Evolutionary conservation across 2,888 invertebrate species (phyloP).

Genomic region (Quadroppia sp.): DNA sequence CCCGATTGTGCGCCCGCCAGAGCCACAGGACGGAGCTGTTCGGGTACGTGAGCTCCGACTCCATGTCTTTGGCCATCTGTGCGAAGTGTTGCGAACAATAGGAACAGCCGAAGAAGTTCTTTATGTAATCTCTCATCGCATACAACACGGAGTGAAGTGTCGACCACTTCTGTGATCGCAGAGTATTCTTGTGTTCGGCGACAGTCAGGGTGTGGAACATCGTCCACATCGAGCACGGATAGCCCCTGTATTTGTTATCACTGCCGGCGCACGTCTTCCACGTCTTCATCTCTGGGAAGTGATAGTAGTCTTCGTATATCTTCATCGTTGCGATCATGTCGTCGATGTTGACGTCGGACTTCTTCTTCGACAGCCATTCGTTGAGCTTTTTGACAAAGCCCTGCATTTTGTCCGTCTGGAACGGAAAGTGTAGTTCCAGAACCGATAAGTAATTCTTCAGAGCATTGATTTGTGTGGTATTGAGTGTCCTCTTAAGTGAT

Average conservation of each 20-base stretch:
- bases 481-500: conserved; percentile 64
- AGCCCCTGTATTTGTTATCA: conserved; percentile 69
- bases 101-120: conserved; percentile 86
- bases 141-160: conserved; percentile 66
- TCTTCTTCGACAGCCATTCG: conserved; percentile 37
- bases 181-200: conserved; percentile 59
- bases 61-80: conserved; percentile 69
- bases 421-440: conserved; percentile 58
- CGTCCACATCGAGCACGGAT: conserved; percentile 91
- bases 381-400: conserved; percentile 34
- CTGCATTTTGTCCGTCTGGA: conserved; percentile 38
- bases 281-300: conserved; percentile 47
- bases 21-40: conserved; percentile 66
- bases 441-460: conserved; percentile 69
- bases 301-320: conserved; percentile 41
- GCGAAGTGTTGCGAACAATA: conserved; percentile 86
- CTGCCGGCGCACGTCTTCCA: conserved; percentile 83
- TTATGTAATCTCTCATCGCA: conserved; percentile 81
- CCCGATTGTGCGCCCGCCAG: conserved; percentile 49
- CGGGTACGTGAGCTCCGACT: conserved; percentile 65
- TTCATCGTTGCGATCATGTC: conserved; percentile 39
- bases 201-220: conserved; percentile 88
- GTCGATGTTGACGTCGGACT: background rate
- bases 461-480: conserved; percentile 67
- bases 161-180: conserved; percentile 47